Percentiles rank a stretch among this genome's conserved stretches.
These are phyloP conservation scores for Trinorchestia longiramus DNA, from an alignment of 1,140 invertebrate genomes.

Conservation along the genomic window DNA sequence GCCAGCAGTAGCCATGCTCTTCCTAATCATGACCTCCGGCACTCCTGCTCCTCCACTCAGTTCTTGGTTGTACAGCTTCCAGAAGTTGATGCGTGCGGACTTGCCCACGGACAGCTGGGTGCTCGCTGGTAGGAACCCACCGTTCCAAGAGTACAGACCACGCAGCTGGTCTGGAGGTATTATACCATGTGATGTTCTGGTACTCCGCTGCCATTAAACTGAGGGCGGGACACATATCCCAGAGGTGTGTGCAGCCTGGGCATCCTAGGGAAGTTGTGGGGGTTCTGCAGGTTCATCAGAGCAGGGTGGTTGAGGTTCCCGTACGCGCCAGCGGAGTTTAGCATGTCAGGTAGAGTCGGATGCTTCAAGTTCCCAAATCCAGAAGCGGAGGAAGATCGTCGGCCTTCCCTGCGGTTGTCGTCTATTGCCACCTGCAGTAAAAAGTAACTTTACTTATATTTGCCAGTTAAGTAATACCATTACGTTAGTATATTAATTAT, in stretches of 20 bases:
- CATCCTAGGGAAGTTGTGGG: constrained; percentile 62
- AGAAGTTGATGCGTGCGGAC: constrained; percentile 3
- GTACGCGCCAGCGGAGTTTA: constrained; percentile 77
- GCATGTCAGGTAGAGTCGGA: neutral
- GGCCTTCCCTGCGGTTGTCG: constrained; percentile 95
- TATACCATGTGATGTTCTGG: constrained; percentile 59
- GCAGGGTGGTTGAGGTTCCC: constrained; percentile 75
- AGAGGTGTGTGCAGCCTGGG: constrained; percentile 60
- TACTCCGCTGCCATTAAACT: constrained; percentile 65
- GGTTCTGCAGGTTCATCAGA: constrained; percentile 65
- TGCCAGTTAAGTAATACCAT: no score
- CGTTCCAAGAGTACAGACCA: constrained; percentile 10
- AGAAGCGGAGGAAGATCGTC: constrained; percentile 81
- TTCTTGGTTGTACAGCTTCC: constrained; percentile 19
- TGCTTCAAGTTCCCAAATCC: neutral
- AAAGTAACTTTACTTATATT: no score
- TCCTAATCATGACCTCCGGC: constrained; percentile 17
- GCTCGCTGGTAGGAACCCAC: neutral
- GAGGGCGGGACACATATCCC: constrained; percentile 63
- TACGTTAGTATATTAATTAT: no score
- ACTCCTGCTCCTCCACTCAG: neutral
- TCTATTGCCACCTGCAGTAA: constrained; percentile 97
- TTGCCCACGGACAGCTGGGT: neutral
- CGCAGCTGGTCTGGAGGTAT: constrained; percentile 61
- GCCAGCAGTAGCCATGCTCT: constrained; percentile 16